Evolutionary conservation across 1,140 invertebrate genomes (phyloP), one percentile per base, ranked within the genome.

Genomic region (Achatina immaculata): DNA sequence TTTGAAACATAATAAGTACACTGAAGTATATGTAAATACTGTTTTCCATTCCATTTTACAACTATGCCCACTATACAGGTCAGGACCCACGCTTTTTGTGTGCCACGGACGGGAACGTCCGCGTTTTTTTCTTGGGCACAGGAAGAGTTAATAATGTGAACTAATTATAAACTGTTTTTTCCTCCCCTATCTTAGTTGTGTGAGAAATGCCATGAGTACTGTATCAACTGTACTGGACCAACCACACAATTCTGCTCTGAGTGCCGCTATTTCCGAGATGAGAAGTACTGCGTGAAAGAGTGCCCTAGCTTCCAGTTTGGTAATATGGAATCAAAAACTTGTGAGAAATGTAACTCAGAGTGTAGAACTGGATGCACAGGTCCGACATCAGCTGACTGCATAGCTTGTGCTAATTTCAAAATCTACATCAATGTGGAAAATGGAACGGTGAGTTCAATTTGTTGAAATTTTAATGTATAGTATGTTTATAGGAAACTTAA

Each of bases 281-380:
- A 42, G 14, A 78, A 82, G 11, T 40, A 75, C 42, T 99, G 98
- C 89, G 95, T 97, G 0, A 92, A 94, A 0, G 89, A 94, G 82
- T 99, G 98, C 88, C 83, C 83, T 0, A 65, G 38, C n/a, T 81
- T 84, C 40, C 40, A 51, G 11, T 90, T 84, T 68, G 45, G 66
- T 9, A 72, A 86, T 65, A 28, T 40, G 0, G 45, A 19, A 0
- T 82, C 43, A 11, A 85, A 83, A 66, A 55, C 38, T 14, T 90
- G 89, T 78, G 28, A 78, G 1, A 36, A 62, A 28, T 90, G 89
- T 81, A 68, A 88, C 68, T 95, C 96, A 71, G 95, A 97, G 88
- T 99, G 97, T 90, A 95, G 96, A 0, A 88, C 92, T 0, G 95
- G 95, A 0, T 99, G 97, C 88, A 93, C 90, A 0, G 97, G 97